Evolutionary conservation across 2,888 invertebrate genomes (phyloP), one percentile per base, ranked within the genome.

Genomic region (Scaptomyza flava): DNA sequence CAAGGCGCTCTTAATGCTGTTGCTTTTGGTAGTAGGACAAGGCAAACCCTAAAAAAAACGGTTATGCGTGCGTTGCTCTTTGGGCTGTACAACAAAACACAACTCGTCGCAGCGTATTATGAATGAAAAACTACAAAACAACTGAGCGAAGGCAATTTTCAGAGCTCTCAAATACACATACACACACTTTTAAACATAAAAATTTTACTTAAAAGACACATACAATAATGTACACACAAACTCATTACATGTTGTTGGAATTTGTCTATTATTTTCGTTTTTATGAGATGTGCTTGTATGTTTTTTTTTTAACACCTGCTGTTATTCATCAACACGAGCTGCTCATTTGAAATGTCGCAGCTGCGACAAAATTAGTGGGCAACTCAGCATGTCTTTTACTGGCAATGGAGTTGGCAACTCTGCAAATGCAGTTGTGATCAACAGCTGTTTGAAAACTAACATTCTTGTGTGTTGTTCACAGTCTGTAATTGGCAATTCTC

Each of bases 11-110:
- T 66, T 63, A 34, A 23, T 59, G 67, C 41, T 48, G 41, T 61
- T 57, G 59, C 63, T 60, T 42, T 52, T 76, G 52, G 31, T 65
- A 53, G 48, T 57, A 56, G 69, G 61, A 65, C 79, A 69, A 73
- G 64, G 68, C 62, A 60, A 80, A 77, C 51, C 66, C 53, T 64
- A 77, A 69, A 62, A 72, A 79, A 72, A 79, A 72, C 64, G 70
- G 77, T 69, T 75, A 76, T 82, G 73, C 80, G 80, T 88, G 83
- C 83, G 84, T 84, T 84, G 88, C 83, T 88, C 83, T 84, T 82
- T 87, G 75, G 68, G 59, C 60, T 79, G 67, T 51, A 48, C 58
- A 46, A 30, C 38, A 57, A 45, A 53, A 46, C 43, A 58, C 60
- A 70, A 65, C 64, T 48, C 52, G 6, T 59, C 17, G 27, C 42